Base-by-base conservation (phyloP, 2,113 vertebrate species). In the Dermatemys mawii region DNA sequence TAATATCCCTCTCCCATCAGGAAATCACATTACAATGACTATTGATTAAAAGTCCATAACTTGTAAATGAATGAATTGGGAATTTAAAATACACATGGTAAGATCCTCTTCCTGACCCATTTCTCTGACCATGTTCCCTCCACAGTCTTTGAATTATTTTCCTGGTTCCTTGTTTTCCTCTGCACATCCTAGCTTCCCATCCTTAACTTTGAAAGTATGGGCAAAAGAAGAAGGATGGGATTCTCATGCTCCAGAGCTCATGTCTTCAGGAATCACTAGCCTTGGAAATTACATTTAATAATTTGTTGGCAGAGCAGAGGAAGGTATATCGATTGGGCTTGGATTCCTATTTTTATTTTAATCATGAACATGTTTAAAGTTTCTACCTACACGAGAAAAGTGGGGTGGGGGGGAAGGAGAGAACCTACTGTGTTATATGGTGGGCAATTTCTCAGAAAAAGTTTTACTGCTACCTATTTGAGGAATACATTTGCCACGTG, bases 1-100 rank as follows among this genome's bases (percentile, higher is more conserved):
- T 0, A 0, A 53, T 87, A 89, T 53, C 3, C 1, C 80, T 1
- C 5, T 38, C 32, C 84, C 57, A 57, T 10, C 11, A 57, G 54
- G 24, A 54, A 78, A 2, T 1, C 26, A 32, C 1, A 5, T 44
- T 88, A 44, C 83, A 86, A 14, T 27, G 54, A 57, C 8, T 27
- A 14, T 70, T 24, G 81, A 67, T 11, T 2, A 2, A 87, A 57
- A 88, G 7, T 57, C 11, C 48, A 50, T 35, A 9, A 50, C 32
- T 11, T 75, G 2, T 4, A 2, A 8, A 32, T 41, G 24, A 83
- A 27, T 90, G 35, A 12, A 12, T 85, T 1, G 1, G 41, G 24
- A 81, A 76, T 87, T 84, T 90, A 84, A 90, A 4, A 3, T 89
- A 49, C 1, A 1, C 19, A 54, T 13, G 55, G 4, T 78, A 78